Conservation (phyloP, 2,888 invertebrate genomes). For the Orchestes rusci region DNA sequence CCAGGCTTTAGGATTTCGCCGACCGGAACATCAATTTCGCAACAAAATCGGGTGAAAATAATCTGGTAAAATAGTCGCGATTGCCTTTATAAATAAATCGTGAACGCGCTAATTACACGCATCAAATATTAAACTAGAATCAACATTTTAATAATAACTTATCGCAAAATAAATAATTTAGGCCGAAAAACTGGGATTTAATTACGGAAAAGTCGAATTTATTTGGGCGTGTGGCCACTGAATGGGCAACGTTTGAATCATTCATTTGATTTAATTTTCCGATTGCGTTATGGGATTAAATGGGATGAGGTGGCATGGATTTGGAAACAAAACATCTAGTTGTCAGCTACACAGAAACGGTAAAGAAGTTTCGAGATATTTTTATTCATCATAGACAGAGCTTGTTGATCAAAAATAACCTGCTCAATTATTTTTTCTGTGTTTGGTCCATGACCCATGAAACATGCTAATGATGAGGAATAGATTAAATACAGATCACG, state of each 20-base stretch:
- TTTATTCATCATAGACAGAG: too few species aligned
- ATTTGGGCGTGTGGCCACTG: conserved; percentile 14
- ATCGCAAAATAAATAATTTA: conserved; percentile 20
- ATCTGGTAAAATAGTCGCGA: conserved; percentile 17
- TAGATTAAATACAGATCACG: too few species aligned
- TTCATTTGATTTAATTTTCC: conserved; percentile 6
- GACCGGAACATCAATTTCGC: conserved; percentile 17
- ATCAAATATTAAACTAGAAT: conserved; percentile 22
- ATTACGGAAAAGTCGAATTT: conserved; percentile 20
- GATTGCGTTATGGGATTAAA: not conserved
- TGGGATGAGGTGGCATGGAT: too few species aligned
- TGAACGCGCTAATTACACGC: conserved; percentile 18
- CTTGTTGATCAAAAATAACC: too few species aligned
- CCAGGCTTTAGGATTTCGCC: conserved; percentile 6
- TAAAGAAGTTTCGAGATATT: too few species aligned
- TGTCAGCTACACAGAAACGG: too few species aligned
- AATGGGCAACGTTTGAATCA: conserved; percentile 5
- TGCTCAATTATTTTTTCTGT: too few species aligned
- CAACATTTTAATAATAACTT: conserved; percentile 20
- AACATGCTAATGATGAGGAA: too few species aligned
- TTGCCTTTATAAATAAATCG: conserved; percentile 19
- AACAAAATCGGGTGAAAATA: conserved; percentile 18
- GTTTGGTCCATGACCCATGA: too few species aligned
- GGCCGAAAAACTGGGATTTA: conserved; percentile 16
- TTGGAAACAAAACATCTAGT: too few species aligned